Percentiles rank a stretch among this genome's conserved stretches.
Evolutionary conservation across 2,888 invertebrate genomes (phyloP).

Genomic region (Microctonus brassicae): DNA sequence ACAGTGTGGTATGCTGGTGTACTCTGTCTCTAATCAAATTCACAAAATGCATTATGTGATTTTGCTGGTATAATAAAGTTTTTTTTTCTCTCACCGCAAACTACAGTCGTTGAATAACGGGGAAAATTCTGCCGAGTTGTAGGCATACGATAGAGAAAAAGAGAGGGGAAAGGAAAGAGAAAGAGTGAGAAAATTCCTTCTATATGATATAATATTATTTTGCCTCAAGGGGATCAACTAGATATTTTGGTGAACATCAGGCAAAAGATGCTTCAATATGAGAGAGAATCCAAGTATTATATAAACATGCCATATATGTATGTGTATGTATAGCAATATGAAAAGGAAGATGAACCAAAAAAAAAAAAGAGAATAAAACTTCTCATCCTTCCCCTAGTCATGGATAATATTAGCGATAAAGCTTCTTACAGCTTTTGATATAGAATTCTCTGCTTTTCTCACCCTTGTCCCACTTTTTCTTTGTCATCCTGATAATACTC

Average conservation of each 20-base stretch:
- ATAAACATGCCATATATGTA: not conserved
- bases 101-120: not conserved
- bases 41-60: slow-evolving; percentile 7
- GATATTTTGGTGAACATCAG: not conserved
- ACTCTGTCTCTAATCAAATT: slow-evolving; percentile 12
- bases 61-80: not conserved
- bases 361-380: slow-evolving; percentile 17
- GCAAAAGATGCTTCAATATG: slow-evolving; percentile 9
- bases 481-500: slow-evolving; percentile 8
- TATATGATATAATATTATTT: not conserved
- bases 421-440: slow-evolving; percentile 35
- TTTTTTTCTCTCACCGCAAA: not conserved
- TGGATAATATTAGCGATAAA: slow-evolving; percentile 42
- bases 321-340: not conserved
- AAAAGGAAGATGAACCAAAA: slow-evolving; percentile 13
- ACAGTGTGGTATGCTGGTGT: no score
- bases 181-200: not conserved
- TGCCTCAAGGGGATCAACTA: not conserved
- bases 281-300: not conserved
- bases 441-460: slow-evolving; percentile 24
- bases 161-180: not conserved
- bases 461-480: not conserved
- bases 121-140: not conserved
- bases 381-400: slow-evolving; percentile 4
- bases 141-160: not conserved